Base-by-base conservation (phyloP, 2,113 vertebrate genomes). In the Lepisosteus osseus region DNA sequence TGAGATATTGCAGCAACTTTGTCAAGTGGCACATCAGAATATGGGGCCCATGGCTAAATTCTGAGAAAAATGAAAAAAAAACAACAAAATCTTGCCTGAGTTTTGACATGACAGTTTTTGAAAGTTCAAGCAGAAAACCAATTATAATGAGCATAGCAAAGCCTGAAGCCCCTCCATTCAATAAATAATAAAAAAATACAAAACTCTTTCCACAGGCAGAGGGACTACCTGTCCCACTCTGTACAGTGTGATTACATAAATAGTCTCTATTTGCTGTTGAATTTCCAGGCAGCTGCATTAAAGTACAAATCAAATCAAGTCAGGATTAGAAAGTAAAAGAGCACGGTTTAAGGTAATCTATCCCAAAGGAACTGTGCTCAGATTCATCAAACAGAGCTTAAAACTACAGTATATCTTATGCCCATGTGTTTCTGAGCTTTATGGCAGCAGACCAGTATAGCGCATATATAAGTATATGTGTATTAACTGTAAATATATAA, bases 121-220 rank as follows among this genome's bases (percentile, higher is more conserved):
- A 95, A 95, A 94, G 93, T 94, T 96, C 92, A 95, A 93, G 91
- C 93, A 93, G 92, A 95, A 95, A 95, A 95, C 92, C 85, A 93
- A 94, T 94, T 95, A 92, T 94, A 94, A 94, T 89, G 90, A 94
- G 92, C 92, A 93, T 85, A 84, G 86, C 90, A 93, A 91, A 93
- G 92, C 93, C 92, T 0, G 88, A 82, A 94, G 93, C 91, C 93
- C 90, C 88, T 87, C 88, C 85, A 87, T 89, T 90, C 89, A 88
- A 93, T 92, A 94, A 92, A 94, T 93, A 91, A 72, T 65, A 45
- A 42, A 93, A 92, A 90, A 92, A 89, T 91, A 93, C 85, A 90
- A 86, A 15, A 64, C 92, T 93, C 92, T 89, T 92, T 90, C 90
- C 88, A 88, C 87, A 89, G 90, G 88, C 87, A 79, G 88, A 89